Evolutionary conservation across 1,140 invertebrate species (phyloP).

Genomic region (Brachionus sp.): DNA sequence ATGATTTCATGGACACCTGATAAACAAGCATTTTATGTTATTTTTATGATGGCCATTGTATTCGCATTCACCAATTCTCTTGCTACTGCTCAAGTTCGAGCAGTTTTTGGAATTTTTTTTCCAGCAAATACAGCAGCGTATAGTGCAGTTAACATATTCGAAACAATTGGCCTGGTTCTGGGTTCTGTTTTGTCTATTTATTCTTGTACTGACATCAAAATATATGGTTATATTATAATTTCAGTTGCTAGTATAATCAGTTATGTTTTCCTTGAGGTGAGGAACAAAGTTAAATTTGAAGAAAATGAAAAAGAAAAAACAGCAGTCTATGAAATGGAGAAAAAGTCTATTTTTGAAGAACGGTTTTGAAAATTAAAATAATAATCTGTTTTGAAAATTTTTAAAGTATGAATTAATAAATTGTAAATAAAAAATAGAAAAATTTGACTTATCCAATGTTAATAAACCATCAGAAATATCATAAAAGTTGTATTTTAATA

Average conservation of each 20-base stretch:
- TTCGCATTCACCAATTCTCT: conserved; percentile 36
- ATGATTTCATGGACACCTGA: conserved; percentile 38
- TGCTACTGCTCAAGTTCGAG: conserved; percentile 28
- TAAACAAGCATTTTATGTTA: not conserved
- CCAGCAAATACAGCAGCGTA: conserved; percentile 1
- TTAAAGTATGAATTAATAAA: too few relatives aligned
- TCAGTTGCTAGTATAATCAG: not conserved
- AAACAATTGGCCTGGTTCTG: conserved; percentile 22
- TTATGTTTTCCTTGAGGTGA: conserved; percentile 16
- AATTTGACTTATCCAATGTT: too few relatives aligned
- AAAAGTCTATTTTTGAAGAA: not conserved
- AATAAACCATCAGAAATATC: too few relatives aligned
- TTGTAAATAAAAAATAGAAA: too few relatives aligned
- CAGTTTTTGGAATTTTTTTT: conserved; percentile 43
- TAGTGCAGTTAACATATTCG: conserved; percentile 13
- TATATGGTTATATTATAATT: conserved; percentile 23
- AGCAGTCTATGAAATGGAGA: not conserved
- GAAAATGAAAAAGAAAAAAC: not conserved
- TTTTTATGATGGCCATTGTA: conserved; percentile 5
- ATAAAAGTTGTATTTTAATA: too few relatives aligned
- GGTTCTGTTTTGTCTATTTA: conserved; percentile 30
- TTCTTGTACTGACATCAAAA: conserved; percentile 14
- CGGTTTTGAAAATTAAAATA: too few relatives aligned
- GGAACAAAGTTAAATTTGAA: not conserved
- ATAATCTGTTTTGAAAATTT: too few relatives aligned